These are phyloP conservation scores for Ganaspis sp. DNA, from an alignment of 1,140 invertebrate species.

Conservation along the genomic window DNA sequence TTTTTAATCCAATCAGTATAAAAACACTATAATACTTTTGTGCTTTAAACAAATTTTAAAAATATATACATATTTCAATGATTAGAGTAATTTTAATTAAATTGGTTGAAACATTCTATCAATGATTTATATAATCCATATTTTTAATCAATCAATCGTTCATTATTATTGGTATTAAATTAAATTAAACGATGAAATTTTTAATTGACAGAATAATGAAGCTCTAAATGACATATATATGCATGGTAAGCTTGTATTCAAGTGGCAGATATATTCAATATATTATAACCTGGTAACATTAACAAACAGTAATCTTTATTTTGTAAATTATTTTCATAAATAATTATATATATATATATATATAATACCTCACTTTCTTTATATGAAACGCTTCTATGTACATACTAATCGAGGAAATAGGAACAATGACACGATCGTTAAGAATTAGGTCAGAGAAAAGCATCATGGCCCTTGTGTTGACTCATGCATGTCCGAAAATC, in stretches of 20 bases:
- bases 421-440: no score
- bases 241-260: constrained; percentile 46
- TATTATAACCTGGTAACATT: constrained; percentile 54
- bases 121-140: not conserved
- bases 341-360: constrained; percentile 72
- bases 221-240: constrained; percentile 54
- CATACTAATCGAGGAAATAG: no score
- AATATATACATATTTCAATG: not conserved
- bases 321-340: constrained; percentile 73
- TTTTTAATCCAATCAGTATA: not conserved
- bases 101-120: no score
- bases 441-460: no score
- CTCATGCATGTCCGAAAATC: no score
- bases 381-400: no score
- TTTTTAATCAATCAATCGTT: not conserved
- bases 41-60: not conserved
- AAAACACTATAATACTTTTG: not conserved
- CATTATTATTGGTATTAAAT: constrained; percentile 3
- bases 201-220: constrained; percentile 44
- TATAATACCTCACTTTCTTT: no score
- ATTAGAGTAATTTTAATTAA: constrained; percentile 7
- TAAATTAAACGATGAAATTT: constrained; percentile 34
- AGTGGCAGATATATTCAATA: constrained; percentile 52
- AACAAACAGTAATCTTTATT: constrained; percentile 74
- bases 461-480: no score